phyloP scores from a whole-genome alignment of 2,888 invertebrate species.

The Plebejus melissa region DNA sequence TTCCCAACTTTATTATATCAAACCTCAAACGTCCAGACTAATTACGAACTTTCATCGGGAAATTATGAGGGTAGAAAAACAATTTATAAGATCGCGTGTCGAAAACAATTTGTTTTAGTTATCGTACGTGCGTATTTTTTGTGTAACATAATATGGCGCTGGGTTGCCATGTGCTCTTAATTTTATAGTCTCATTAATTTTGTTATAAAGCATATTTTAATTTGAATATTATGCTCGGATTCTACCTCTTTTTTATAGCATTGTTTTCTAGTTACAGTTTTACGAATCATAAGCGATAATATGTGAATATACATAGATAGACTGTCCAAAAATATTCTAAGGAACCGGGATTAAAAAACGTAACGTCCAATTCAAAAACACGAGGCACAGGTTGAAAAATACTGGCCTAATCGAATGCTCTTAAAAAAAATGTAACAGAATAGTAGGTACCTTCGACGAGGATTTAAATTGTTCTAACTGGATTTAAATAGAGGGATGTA shows the following conservation, averaged over 20 bases:
- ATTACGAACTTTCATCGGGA: slow-evolving; percentile 23
- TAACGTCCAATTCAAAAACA: no score
- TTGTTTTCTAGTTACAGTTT: no score
- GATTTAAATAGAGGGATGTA: background rate
- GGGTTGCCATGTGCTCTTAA: slow-evolving; percentile 13
- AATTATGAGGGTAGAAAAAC: slow-evolving; percentile 21
- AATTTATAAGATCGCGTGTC: slow-evolving; percentile 19
- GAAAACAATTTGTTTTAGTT: slow-evolving; percentile 11
- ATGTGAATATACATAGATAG: no score
- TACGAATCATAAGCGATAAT: no score
- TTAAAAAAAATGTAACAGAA: background rate
- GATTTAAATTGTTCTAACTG: background rate
- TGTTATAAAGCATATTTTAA: background rate
- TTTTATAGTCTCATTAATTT: slow-evolving; percentile 6
- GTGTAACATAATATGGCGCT: slow-evolving; percentile 19
- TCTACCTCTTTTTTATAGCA: background rate
- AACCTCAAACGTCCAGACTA: slow-evolving; percentile 2
- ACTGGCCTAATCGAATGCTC: background rate
- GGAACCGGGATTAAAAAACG: no score
- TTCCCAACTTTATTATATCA: background rate
- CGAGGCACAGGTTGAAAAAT: background rate
- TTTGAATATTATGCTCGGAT: background rate
- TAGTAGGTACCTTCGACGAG: background rate
- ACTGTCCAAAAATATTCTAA: no score
- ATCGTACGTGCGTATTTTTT: slow-evolving; percentile 8